Conservation (phyloP, 2,113 vertebrate species). For the Bothrops jararaca region DNA sequence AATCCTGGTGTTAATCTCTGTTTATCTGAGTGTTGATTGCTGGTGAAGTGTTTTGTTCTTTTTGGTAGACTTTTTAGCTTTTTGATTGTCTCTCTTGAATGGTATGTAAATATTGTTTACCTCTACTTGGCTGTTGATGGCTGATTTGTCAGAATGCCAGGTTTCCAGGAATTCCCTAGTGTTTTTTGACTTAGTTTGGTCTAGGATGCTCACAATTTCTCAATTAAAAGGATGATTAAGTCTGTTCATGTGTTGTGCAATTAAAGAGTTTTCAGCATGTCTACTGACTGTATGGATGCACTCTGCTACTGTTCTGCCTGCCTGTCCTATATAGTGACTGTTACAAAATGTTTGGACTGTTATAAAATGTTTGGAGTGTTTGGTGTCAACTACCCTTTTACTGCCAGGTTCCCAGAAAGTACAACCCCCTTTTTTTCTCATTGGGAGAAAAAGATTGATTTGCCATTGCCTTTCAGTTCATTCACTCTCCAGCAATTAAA, state of each 20-base stretch:
- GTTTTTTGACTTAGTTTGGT: not conserved
- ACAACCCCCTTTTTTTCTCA: not conserved
- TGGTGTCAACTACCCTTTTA: not conserved
- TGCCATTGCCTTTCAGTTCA: not conserved
- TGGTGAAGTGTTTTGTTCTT: not conserved
- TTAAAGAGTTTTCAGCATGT: not conserved
- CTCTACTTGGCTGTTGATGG: not conserved
- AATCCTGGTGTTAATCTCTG: not conserved
- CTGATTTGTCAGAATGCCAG: not conserved
- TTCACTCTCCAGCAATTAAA: not conserved
- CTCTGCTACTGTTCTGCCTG: not conserved
- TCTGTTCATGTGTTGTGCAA: not conserved
- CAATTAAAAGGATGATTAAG: not conserved
- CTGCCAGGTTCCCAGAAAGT: too few species aligned
- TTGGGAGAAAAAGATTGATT: not conserved
- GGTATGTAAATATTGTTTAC: not conserved
- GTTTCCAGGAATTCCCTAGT: not conserved
- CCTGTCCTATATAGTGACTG: not conserved
- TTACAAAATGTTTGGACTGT: not conserved
- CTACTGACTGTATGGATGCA: not conserved
- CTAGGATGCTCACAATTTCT: not conserved
- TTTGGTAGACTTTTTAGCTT: not conserved
- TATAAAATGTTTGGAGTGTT: not conserved
- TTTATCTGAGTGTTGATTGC: not conserved
- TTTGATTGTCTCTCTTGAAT: not conserved